Evolutionary conservation across 2,888 invertebrate species (phyloP), one percentile per base, ranked within the genome.

Genomic region (Sminthurides aquaticus): DNA sequence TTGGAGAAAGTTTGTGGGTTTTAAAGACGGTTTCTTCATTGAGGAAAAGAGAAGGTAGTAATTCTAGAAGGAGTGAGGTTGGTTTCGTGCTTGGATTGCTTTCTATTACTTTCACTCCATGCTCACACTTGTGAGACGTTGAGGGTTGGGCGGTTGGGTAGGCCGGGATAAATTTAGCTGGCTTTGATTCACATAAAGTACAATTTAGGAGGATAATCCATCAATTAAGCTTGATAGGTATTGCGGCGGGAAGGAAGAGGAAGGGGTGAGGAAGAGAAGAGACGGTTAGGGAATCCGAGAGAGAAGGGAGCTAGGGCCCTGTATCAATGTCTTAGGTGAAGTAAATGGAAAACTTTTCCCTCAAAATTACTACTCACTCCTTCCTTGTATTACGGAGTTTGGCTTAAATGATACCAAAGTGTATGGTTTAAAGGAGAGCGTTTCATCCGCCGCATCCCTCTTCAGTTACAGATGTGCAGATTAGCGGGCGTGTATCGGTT

Each of bases 221-320:
- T 71, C 71, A 71, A 71, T 71, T 71, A 71, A 66, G 62, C 62
- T 63, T 71, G 71, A 71, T 69, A 71, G 71, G 68, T 71, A 71
- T 69, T 71, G 69, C 67, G 69, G 67, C 64, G 60, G 60, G 55
- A 65, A 67, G 60, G 43, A 20, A 58, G 57, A 24, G 59, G 62
- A 67, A 69, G 66, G 69, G 69, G 64, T 67, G 66, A 64, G 55
- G 34, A 67, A 69, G 66, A 67, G 69, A 62, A 65, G 66, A 64
- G 55, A 27, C 57, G 57, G 57, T 63, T 54, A 60, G 65, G 63
- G 60, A 65, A 65, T 62, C 8, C 43, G 43, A 15, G 8, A 5
- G 8, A 34, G 43, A 15, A 34, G 5, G 43, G 43, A 34, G 43
- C n/a, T n/a, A n/a, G n/a, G n/a, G n/a, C n/a, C n/a, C n/a, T n/a